Evolutionary conservation across 2,113 vertebrate species (phyloP).

Genomic region (Todiramphus saurophagus): DNA sequence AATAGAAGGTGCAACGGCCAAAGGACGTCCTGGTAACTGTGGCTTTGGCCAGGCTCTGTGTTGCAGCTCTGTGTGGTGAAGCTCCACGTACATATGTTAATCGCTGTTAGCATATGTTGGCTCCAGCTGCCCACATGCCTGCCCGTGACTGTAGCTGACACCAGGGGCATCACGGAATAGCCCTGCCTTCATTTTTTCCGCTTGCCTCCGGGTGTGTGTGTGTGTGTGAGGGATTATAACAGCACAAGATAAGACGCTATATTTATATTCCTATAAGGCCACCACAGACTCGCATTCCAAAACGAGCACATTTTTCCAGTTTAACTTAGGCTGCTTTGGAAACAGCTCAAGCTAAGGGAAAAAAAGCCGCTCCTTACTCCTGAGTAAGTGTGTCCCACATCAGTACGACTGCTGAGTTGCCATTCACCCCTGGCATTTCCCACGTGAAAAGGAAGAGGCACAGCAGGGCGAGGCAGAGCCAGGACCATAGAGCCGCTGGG

Average conservation of each 20-base stretch:
- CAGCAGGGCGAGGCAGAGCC: background rate
- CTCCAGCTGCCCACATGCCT: slow-evolving; percentile 33
- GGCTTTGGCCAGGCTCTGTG: background rate
- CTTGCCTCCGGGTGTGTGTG: background rate
- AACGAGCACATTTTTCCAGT: background rate
- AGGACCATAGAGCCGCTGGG: accelerated
- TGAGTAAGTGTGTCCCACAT: background rate
- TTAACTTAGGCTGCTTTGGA: slow-evolving; percentile 8
- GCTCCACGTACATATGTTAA: background rate
- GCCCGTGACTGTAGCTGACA: background rate
- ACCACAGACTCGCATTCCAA: slow-evolving; percentile 2
- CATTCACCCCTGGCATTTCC: background rate
- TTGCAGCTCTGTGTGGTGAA: background rate
- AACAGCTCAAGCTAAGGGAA: background rate
- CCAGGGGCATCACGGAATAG: slow-evolving; percentile 10
- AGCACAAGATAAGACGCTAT: slow-evolving; percentile 6
- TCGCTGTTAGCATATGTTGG: background rate
- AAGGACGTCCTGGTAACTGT: background rate
- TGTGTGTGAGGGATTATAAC: slow-evolving; percentile 5
- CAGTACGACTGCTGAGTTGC: background rate
- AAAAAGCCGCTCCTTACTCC: background rate
- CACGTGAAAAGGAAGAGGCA: background rate
- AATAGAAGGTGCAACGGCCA: background rate
- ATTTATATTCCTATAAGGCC: slow-evolving; percentile 32
- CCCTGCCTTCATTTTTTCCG: background rate